Evolutionary conservation across 2,888 invertebrate genomes (phyloP).

Genomic region (Choreutis nemorana): DNA sequence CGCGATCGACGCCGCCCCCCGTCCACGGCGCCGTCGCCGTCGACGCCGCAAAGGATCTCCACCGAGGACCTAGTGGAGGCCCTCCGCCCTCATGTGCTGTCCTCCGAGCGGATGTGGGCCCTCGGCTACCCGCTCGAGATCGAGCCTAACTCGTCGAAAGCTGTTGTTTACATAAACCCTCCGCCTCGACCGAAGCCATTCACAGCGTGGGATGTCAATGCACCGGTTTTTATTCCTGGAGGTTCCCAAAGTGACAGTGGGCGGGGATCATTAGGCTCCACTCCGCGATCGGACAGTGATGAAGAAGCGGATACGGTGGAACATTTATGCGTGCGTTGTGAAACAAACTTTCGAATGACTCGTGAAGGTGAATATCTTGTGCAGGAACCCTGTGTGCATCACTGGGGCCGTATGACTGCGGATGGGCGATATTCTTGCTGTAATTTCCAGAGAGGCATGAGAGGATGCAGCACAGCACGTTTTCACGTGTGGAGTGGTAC

Average conservation of each 20-base stretch:
- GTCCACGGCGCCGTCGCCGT: conserved; percentile 52
- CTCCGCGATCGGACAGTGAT: conserved; percentile 64
- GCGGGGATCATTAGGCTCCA: conserved; percentile 61
- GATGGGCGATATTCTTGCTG: conserved; percentile 73
- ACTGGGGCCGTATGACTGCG: conserved; percentile 83
- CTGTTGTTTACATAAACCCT: conserved; percentile 69
- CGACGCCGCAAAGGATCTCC: conserved; percentile 59
- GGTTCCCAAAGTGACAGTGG: conserved; percentile 62
- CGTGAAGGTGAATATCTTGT: conserved; percentile 75
- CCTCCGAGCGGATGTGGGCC: conserved; percentile 67
- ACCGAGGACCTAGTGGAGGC: conserved; percentile 65
- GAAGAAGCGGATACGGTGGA: conserved; percentile 66
- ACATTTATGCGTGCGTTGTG: conserved; percentile 77
- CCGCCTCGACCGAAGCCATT: conserved; percentile 48
- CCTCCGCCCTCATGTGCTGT: conserved; percentile 69
- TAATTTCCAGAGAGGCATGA: conserved; percentile 43
- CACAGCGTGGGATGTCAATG: conserved; percentile 70
- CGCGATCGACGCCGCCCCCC: conserved; percentile 48
- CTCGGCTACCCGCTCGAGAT: conserved; percentile 79
- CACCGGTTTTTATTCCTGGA: conserved; percentile 71
- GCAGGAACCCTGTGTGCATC: conserved; percentile 82
- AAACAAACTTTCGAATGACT: conserved; percentile 74
- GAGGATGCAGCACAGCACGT: conserved; percentile 71
- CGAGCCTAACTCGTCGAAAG: conserved; percentile 65
- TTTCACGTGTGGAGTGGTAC: conserved; percentile 83